These are phyloP conservation scores for Brienomyrus longianalis DNA, from an alignment of 2,113 vertebrate genomes.

Conservation along the genomic window DNA sequence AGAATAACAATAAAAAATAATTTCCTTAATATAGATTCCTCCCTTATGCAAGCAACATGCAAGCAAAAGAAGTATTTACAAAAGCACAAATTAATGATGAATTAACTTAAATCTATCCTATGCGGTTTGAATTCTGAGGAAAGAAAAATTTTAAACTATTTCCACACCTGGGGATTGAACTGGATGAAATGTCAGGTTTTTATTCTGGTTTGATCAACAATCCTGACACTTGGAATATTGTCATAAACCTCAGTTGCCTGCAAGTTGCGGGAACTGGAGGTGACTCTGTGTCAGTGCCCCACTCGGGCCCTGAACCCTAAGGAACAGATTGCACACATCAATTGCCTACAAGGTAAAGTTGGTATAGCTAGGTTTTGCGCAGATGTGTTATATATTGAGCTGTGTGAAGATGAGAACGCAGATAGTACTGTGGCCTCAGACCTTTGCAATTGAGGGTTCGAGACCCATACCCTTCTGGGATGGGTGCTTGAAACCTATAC, in stretches of 20 bases:
- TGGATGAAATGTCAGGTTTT: not conserved
- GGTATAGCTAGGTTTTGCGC: not conserved
- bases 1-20: not conserved
- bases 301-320: not conserved
- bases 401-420: not conserved
- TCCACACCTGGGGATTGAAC: not conserved
- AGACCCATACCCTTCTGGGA: not conserved
- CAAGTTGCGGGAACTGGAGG: not conserved
- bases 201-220: not conserved
- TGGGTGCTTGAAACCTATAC: not conserved
- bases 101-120: not conserved
- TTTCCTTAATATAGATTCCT: not conserved
- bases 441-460: not conserved
- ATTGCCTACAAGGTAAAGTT: not conserved
- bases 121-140: not conserved
- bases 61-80: not conserved
- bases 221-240: not conserved
- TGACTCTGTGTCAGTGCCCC: not conserved
- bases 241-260: not conserved
- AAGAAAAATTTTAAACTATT: not conserved
- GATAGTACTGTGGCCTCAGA: not conserved
- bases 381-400: not conserved
- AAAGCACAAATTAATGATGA: not conserved
- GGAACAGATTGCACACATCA: not conserved
- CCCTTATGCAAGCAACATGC: not conserved